Evolutionary conservation across 2,113 vertebrate genomes (phyloP), one percentile per base, ranked within the genome.

Genomic region (Anser cygnoides): DNA sequence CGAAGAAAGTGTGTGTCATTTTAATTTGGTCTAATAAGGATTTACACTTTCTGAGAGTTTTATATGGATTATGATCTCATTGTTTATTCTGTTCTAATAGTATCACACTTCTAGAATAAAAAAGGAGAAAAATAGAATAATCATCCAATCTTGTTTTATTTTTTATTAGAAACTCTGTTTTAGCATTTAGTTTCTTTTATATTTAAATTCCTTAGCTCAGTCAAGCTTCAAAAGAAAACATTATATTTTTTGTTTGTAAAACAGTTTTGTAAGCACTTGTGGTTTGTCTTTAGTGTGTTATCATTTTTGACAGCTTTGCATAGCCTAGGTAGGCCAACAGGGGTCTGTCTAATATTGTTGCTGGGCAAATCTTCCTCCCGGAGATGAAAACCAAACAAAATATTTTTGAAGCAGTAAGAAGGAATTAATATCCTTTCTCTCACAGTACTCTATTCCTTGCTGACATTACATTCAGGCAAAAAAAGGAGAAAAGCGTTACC

Each of bases 281-380:
- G 97, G 97, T 98, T 98, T 97, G 96, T 96, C 97, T 97, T 98
- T 91, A 84, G 93, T 84, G 89, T 78, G 96, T 98, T 98, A 98
- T 98, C 98, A 95, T 98, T 98, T 98, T 94, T 97, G 97, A 98
- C 98, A 98, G 98, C 97, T 98, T 98, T 98, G 97, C 98, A 98
- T 97, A 98, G 97, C 98, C 98, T 97, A 95, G 78, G 76, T 97
- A 98, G 97, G 97, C 98, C 98, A 98, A 98, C 98, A 98, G 98
- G 98, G 98, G 98, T 98, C 98, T 98, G 98, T 98, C 98, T 98
- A 98, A 98, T 98, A 98, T 98, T 98, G 97, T 98, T 98, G 95
- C 98, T 98, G 97, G 96, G 97, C 95, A 97, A 96, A 97, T 98
- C 97, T 98, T 98, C 96, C 94, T 98, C 93, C 70, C 96, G 92